These are phyloP conservation scores for Gymnobelideus leadbeateri DNA, from an alignment of 2,113 vertebrate genomes.

Conservation along the genomic window DNA sequence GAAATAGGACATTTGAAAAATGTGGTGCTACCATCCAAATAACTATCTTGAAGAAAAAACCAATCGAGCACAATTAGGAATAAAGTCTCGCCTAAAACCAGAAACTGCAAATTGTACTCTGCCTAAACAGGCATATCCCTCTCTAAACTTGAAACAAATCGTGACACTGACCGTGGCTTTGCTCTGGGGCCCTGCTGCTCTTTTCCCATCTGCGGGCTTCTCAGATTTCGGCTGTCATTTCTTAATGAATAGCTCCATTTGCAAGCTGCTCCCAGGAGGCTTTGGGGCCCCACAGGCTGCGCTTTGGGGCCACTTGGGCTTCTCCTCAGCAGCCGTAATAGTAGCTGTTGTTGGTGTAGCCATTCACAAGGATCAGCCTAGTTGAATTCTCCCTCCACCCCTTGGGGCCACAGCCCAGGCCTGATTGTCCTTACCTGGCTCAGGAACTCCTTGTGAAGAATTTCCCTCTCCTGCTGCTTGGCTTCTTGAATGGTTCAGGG, in stretches of 20 bases:
- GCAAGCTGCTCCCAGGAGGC: background rate
- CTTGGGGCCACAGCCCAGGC: background rate
- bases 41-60: background rate
- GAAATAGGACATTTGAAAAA: background rate
- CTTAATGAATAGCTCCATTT: constrained; percentile 7
- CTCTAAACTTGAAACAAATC: background rate
- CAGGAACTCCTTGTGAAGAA: background rate
- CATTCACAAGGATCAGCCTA: background rate
- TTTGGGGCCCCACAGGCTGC: background rate
- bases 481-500: background rate
- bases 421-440: background rate
- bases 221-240: background rate
- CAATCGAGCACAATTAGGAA: background rate
- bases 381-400: background rate
- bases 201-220: background rate
- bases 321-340: background rate
- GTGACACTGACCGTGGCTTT: background rate
- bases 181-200: background rate
- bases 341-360: too few species aligned
- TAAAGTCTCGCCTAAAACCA: background rate
- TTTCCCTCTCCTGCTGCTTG: background rate
- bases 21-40: too few species aligned
- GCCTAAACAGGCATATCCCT: background rate
- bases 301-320: background rate
- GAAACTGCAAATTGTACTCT: background rate